These are phyloP conservation scores for Chionodraco myersi DNA, from an alignment of 2,113 vertebrate genomes.

Conservation along the genomic window DNA sequence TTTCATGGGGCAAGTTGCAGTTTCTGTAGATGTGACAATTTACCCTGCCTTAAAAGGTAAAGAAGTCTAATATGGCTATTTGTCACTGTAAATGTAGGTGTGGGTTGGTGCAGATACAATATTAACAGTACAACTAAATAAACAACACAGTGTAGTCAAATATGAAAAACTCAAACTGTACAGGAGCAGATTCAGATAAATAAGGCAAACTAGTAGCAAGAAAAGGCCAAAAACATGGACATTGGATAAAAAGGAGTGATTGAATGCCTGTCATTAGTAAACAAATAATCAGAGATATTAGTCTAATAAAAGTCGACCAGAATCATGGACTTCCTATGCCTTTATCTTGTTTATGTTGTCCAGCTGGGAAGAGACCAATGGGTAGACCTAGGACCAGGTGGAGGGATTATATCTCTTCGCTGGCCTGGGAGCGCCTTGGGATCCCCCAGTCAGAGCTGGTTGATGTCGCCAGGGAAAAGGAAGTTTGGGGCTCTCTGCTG, in stretches of 20 bases:
- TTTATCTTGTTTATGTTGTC: background rate
- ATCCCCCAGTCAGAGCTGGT: too few species aligned
- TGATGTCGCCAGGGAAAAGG: too few species aligned
- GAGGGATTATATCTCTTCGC: too few species aligned
- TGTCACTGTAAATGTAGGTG: slow-evolving; percentile 5
- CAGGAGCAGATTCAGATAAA: background rate
- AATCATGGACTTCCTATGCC: background rate
- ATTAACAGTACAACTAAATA: background rate
- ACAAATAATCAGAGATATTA: background rate
- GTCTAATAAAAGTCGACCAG: background rate
- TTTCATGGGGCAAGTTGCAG: slow-evolving; percentile 50
- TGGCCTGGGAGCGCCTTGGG: too few species aligned
- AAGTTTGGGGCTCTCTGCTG: too few species aligned
- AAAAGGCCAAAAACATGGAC: background rate
- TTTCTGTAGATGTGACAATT: slow-evolving; percentile 53
- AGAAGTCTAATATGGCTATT: slow-evolving; percentile 31
- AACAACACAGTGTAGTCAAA: background rate
- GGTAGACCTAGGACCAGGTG: too few species aligned
- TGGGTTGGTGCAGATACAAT: background rate
- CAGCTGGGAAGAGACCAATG: too few species aligned
- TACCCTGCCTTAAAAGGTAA: slow-evolving; percentile 50
- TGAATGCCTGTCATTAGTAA: background rate
- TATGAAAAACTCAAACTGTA: background rate
- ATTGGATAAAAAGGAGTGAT: background rate
- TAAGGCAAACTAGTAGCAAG: background rate